phyloP scores from a whole-genome alignment of 2,797 vertebrate genomes.

The Sebastes hubbsi region DNA sequence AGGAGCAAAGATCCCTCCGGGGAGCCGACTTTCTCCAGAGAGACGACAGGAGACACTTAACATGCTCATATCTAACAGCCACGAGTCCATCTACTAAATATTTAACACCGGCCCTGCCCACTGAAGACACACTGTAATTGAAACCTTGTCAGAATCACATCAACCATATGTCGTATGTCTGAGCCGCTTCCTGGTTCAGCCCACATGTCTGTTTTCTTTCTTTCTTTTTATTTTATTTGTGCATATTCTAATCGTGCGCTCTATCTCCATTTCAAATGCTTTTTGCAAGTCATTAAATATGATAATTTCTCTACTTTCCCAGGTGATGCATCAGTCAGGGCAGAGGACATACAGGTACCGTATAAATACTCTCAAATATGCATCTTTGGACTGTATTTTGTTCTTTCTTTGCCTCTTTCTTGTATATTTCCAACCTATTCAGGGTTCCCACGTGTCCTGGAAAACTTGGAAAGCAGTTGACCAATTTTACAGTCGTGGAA shows the following conservation, averaged over 20 bases:
- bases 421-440: background rate
- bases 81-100: slow-evolving; percentile 38
- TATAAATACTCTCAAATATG: background rate
- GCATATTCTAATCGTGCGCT: background rate
- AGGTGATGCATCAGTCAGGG: slow-evolving; percentile 72
- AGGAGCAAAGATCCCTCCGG: slow-evolving; percentile 23
- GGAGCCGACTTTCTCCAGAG: slow-evolving; percentile 11
- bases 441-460: too few relatives aligned
- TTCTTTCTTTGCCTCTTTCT: background rate
- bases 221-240: background rate
- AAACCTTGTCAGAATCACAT: slow-evolving; percentile 35
- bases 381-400: background rate
- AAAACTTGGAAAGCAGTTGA: too few relatives aligned
- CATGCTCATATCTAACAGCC: slow-evolving; percentile 26
- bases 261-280: background rate
- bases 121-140: slow-evolving; percentile 35
- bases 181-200: slow-evolving; percentile 26
- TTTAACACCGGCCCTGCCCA: slow-evolving; percentile 40
- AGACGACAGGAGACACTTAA: slow-evolving; percentile 16
- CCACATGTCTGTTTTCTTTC: background rate
- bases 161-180: slow-evolving; percentile 34
- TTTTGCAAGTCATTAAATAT: background rate
- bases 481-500: too few relatives aligned
- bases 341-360: slow-evolving; percentile 70
- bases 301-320: slow-evolving; percentile 6